Conservation (phyloP, 2,113 vertebrate genomes). For the Corapipo altera region DNA sequence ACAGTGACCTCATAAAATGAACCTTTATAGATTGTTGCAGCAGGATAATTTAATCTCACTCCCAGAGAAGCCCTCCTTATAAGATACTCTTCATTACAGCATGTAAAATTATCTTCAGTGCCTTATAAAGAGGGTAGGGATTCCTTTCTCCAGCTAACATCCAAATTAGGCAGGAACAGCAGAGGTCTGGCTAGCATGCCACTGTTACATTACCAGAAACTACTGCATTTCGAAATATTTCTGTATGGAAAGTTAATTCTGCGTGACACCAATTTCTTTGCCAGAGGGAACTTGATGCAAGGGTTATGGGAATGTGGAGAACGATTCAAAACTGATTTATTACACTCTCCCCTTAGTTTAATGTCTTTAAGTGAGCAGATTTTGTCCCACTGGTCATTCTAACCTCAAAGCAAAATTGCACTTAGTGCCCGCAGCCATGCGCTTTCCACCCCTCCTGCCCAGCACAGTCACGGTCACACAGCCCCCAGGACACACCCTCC, state of each 20-base stretch:
- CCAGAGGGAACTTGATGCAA: not conserved
- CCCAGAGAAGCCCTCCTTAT: slow-evolving; percentile 61
- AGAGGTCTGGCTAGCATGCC: not conserved
- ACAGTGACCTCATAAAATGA: slow-evolving; percentile 14
- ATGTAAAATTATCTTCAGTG: slow-evolving; percentile 52
- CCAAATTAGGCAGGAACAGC: slow-evolving; percentile 30
- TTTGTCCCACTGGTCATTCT: slow-evolving; percentile 71
- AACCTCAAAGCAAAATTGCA: slow-evolving; percentile 46
- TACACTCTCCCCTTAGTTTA: not conserved
- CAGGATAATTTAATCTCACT: not conserved
- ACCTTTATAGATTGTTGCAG: not conserved
- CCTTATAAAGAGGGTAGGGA: slow-evolving; percentile 65
- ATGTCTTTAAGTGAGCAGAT: slow-evolving; percentile 22
- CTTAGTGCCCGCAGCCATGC: not conserved
- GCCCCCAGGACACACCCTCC: not conserved
- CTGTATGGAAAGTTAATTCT: slow-evolving; percentile 17
- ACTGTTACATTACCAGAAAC: not conserved
- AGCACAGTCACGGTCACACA: not conserved
- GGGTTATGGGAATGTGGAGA: not conserved
- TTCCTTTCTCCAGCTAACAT: not conserved
- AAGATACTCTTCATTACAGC: slow-evolving; percentile 59
- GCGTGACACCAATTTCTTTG: slow-evolving; percentile 2
- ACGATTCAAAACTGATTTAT: slow-evolving; percentile 29
- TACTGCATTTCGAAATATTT: not conserved
- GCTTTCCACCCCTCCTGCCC: slow-evolving; percentile 31